Evolutionary conservation across 2,113 vertebrate genomes (phyloP).

Genomic region (Craseonycteris thonglongyai): DNA sequence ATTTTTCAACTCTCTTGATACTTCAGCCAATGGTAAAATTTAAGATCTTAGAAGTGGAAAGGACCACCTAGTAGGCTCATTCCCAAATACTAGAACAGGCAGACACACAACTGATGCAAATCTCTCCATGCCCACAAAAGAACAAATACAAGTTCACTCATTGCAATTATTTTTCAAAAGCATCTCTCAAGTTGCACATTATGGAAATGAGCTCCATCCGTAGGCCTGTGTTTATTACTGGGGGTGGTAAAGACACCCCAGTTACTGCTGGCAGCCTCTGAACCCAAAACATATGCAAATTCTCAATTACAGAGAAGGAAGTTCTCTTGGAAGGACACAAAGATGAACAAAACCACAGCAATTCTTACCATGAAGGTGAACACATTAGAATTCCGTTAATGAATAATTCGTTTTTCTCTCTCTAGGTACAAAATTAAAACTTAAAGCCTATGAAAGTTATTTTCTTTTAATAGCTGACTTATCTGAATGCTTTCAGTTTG

Average conservation of each 20-base stretch:
- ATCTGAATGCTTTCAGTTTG: not conserved
- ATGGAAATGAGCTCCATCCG: not conserved
- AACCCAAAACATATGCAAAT: not conserved
- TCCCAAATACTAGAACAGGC: not conserved
- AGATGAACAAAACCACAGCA: not conserved
- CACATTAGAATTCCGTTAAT: not conserved
- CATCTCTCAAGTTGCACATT: not conserved
- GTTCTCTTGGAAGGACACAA: not conserved
- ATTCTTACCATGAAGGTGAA: not conserved
- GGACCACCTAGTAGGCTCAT: not conserved
- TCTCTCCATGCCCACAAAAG: not conserved
- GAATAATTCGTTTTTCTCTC: not conserved
- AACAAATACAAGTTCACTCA: not conserved
- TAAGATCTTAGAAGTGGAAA: not conserved
- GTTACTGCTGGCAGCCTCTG: not conserved
- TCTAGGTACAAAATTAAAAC: not conserved
- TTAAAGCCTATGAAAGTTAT: not conserved
- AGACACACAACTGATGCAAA: not conserved
- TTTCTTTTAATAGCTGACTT: not conserved
- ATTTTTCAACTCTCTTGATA: not conserved
- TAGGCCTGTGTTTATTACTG: not conserved
- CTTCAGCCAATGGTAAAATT: not conserved
- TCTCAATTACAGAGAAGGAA: not conserved
- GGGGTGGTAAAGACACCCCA: not conserved
- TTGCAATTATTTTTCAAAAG: not conserved